Evolutionary conservation across 2,113 vertebrate species (phyloP), one percentile per base, ranked within the genome.

Genomic region (Rhineura floridana): DNA sequence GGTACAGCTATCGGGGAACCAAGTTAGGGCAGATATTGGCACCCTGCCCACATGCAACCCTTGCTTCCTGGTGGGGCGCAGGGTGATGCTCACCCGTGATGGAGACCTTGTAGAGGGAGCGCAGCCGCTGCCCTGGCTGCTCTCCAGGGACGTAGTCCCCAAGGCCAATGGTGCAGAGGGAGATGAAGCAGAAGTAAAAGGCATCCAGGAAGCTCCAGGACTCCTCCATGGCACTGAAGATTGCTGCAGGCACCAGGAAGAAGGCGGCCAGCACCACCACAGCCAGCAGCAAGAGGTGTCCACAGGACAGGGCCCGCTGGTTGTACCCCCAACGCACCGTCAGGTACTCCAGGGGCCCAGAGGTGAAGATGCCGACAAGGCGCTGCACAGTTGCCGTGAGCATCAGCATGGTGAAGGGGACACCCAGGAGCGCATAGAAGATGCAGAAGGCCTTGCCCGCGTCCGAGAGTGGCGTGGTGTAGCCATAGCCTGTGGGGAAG

Each of bases 101-200:
- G 0, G 96, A 89, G 19, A 98, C 87, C 93, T 98, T 98, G 94
- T 99, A 99, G 88, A 98, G 96, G 12, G 94, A 88, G 65, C 96
- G 92, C 84, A 97, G 89, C 48, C 88, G 93, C 95, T 98, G 98
- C 1, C 93, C 85, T 0, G 95, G 94, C 91, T 96, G 94, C 23
- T 96, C 97, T 0, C 96, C 98, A 0, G 98, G 98, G 13, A 99
- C 98, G 0, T 97, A 98, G 85, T 99, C 98, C 0, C 98, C 98
- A 6, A 99, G 96, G 21, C 98, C 98, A 3, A 99, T 98, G 90
- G 98, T 98, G 96, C 97, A 98, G 84, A 98, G 97, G 0, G 98
- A 98, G 94, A 98, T 98, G 95, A 98, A 98, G 76, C 98, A 98
- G 96, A 98, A 99, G 95, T 99, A 99, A 90, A 98, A 91, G 36